These are phyloP conservation scores for Pionites leucogaster DNA, from an alignment of 2,113 vertebrate genomes.

Conservation along the genomic window DNA sequence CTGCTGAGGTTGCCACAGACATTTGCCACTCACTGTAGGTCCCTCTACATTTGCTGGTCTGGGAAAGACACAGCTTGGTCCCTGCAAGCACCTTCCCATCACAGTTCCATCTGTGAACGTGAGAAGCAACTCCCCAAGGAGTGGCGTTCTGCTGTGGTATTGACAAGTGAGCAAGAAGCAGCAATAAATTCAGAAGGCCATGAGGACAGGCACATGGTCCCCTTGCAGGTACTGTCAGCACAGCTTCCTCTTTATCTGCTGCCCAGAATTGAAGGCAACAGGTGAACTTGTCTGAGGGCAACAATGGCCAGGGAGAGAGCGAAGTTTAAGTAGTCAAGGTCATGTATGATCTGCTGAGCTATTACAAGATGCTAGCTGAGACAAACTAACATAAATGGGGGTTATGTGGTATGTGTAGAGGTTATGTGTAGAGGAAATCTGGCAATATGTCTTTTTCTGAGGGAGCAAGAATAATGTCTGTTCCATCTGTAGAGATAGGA, in stretches of 20 bases:
- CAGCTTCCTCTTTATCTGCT: neutral
- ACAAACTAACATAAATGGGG: neutral
- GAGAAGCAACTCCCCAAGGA: neutral
- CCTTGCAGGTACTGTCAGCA: neutral
- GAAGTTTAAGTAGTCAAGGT: neutral
- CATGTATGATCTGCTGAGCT: neutral
- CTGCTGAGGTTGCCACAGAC: neutral
- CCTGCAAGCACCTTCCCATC: neutral
- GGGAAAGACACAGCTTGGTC: neutral
- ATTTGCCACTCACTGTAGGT: neutral
- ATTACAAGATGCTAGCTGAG: neutral
- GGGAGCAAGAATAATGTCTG: neutral
- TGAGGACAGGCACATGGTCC: accelerated
- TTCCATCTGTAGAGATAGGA: neutral
- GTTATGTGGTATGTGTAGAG: neutral
- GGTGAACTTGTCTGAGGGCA: neutral
- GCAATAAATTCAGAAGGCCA: neutral
- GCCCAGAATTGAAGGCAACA: neutral
- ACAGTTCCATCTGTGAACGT: neutral
- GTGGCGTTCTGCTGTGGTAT: neutral
- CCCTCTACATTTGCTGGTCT: neutral
- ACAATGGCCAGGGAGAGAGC: neutral
- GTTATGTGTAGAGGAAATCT: neutral
- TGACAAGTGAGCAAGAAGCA: neutral
- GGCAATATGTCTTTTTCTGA: neutral